Evolutionary conservation across 2,113 vertebrate genomes (phyloP).

Genomic region (Chaenogobius annularis): DNA sequence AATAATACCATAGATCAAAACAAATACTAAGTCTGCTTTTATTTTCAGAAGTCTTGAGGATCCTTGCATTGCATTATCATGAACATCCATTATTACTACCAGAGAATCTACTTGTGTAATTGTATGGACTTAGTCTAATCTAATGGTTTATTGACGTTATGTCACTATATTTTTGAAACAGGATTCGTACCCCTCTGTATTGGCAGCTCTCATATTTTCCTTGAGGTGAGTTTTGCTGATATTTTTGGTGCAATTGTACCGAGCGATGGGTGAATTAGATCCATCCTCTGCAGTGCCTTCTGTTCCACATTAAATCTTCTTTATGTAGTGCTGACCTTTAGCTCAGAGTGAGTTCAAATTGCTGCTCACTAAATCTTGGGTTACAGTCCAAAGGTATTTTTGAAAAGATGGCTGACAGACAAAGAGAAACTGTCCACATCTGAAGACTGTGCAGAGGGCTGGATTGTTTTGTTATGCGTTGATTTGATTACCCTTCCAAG

Average conservation of each 20-base stretch:
- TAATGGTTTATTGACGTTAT: neutral
- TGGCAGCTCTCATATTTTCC: neutral
- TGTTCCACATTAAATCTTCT: conserved; percentile 39
- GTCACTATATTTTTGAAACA: neutral
- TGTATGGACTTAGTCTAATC: neutral
- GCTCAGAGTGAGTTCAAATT: conserved; percentile 42
- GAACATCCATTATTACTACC: neutral
- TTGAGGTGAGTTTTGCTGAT: conserved; percentile 2
- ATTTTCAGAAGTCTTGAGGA: neutral
- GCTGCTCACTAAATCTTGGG: conserved; percentile 32
- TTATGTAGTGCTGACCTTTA: conserved; percentile 52
- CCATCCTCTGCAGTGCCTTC: conserved; percentile 25
- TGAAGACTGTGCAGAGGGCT: neutral
- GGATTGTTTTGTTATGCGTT: conserved; percentile 2
- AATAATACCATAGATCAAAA: no score
- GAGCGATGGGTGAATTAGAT: conserved; percentile 16
- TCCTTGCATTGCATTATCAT: neutral
- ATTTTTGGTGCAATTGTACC: conserved; percentile 12
- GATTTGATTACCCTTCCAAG: conserved; percentile 1
- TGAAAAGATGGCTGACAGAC: neutral
- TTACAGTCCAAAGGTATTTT: conserved; percentile 23
- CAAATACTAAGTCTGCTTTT: no score
- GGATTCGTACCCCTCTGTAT: neutral
- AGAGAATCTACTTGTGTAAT: neutral
- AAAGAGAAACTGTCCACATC: neutral